Evolutionary conservation across 1,140 invertebrate genomes (phyloP).

Genomic region (Drosophila watanabei): DNA sequence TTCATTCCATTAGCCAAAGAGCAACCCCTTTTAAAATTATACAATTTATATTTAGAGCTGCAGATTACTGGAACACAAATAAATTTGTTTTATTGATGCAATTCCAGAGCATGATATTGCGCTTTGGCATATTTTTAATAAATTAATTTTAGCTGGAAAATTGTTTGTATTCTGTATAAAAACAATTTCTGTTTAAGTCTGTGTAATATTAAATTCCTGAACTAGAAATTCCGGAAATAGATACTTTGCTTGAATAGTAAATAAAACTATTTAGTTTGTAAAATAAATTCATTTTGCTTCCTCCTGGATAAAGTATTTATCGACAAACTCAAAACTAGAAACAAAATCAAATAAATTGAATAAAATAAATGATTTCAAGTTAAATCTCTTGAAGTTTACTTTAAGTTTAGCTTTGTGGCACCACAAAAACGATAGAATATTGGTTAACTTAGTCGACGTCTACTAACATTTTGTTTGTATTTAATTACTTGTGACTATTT

Average conservation of each 20-base stretch:
- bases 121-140: background rate
- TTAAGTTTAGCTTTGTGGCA: too few species aligned
- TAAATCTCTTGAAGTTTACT: background rate
- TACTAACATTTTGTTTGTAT: background rate
- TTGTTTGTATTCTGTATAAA: background rate
- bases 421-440: background rate
- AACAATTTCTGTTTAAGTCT: background rate
- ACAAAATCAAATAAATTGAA: background rate
- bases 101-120: background rate
- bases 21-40: background rate
- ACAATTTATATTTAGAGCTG: background rate
- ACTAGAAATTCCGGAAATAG: background rate
- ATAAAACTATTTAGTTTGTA: background rate
- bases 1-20: slow-evolving; percentile 15
- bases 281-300: background rate
- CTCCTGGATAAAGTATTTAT: too few species aligned
- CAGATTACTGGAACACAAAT: slow-evolving; percentile 3
- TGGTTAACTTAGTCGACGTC: background rate
- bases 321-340: background rate
- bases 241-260: background rate
- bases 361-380: background rate
- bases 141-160: background rate
- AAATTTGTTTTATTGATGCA: background rate
- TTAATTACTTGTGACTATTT: background rate
- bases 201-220: background rate